These are phyloP conservation scores for Polietes domitor DNA, from an alignment of 2,888 invertebrate genomes.

Conservation along the genomic window DNA sequence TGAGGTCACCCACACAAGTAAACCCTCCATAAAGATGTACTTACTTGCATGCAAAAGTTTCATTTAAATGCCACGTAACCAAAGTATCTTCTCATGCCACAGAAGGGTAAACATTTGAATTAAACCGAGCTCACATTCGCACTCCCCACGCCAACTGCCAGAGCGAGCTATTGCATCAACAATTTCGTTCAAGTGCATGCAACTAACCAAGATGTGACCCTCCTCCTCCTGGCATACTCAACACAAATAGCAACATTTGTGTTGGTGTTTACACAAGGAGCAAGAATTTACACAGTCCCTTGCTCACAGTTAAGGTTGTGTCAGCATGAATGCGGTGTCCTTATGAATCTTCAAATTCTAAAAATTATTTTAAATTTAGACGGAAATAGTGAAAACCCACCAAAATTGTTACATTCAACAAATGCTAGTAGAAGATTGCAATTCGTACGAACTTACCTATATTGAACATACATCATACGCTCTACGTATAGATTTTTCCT, in stretches of 20 bases:
- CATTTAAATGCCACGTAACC: conserved; percentile 13
- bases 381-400: background rate
- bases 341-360: background rate
- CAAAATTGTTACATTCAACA: too few relatives aligned
- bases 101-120: background rate
- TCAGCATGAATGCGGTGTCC: background rate
- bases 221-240: too few relatives aligned
- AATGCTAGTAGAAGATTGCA: too few relatives aligned
- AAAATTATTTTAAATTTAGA: background rate
- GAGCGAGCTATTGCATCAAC: background rate
- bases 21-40: background rate
- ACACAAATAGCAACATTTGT: too few relatives aligned
- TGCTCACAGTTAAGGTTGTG: background rate
- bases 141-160: background rate
- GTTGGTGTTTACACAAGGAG: background rate
- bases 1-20: background rate
- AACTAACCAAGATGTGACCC: too few relatives aligned
- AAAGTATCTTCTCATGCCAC: background rate
- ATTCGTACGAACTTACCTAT: too few relatives aligned
- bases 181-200: too few relatives aligned
- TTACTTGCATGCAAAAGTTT: background rate
- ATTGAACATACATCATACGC: too few relatives aligned
- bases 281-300: background rate
- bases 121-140: background rate
- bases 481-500: too few relatives aligned